A percentile compares a stretch with the other conserved stretches of the same genome.
Evolutionary conservation across 2,113 vertebrate genomes (phyloP).

Genomic region (Conger conger): DNA sequence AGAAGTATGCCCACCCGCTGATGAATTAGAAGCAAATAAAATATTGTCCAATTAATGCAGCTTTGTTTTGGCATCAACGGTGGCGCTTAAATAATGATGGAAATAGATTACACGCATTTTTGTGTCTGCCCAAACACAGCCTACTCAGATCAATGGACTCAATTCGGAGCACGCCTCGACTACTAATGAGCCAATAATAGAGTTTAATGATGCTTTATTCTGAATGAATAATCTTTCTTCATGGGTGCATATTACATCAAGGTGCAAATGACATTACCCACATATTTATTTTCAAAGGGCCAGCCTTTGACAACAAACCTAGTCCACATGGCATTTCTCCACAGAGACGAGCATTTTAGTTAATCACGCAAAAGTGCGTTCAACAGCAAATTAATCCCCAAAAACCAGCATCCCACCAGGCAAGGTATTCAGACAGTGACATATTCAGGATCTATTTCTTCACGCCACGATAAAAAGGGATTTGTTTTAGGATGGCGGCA

Average conservation of each 20-base stretch:
- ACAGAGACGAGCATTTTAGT: slow-evolving; percentile 38
- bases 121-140: slow-evolving; percentile 25
- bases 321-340: slow-evolving; percentile 30
- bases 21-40: slow-evolving; percentile 22
- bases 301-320: slow-evolving; percentile 29
- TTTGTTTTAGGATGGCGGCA: slow-evolving; percentile 26
- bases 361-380: slow-evolving; percentile 59
- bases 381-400: slow-evolving; percentile 52
- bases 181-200: slow-evolving; percentile 54
- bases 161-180: slow-evolving; percentile 38
- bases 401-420: background rate
- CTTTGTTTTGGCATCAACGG: slow-evolving; percentile 21
- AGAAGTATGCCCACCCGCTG: background rate
- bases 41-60: slow-evolving; percentile 12
- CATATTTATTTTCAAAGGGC: slow-evolving; percentile 46
- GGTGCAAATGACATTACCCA: slow-evolving; percentile 49
- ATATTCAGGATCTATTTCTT: background rate
- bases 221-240: slow-evolving; percentile 48
- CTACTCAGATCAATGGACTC: slow-evolving; percentile 38
- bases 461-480: slow-evolving; percentile 2
- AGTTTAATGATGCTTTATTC: slow-evolving; percentile 60
- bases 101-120: slow-evolving; percentile 16
- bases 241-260: slow-evolving; percentile 50
- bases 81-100: slow-evolving; percentile 19
- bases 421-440: background rate